A percentile compares a stretch with the other conserved stretches of the same genome.
These are phyloP conservation scores for Nannoperca obscura DNA, from an alignment of 2,797 vertebrate species.

Conservation along the genomic window DNA sequence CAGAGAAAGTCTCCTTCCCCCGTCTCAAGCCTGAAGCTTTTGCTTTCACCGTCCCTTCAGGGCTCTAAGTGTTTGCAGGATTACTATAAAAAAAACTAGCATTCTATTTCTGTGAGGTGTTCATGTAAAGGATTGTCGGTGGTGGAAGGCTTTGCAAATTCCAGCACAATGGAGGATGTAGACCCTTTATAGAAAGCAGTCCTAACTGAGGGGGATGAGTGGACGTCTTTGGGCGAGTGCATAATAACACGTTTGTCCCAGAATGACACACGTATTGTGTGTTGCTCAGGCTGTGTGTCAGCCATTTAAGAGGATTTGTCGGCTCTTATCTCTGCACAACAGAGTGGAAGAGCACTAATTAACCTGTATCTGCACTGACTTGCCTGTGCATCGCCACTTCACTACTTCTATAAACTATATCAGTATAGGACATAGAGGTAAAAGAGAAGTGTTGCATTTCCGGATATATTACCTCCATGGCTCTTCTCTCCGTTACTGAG, in stretches of 20 bases:
- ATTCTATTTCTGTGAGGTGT: conserved; percentile 21
- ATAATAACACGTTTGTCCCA: conserved; percentile 71
- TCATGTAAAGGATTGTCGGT: conserved; percentile 27
- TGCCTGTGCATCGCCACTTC: conserved; percentile 58
- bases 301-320: conserved; percentile 84
- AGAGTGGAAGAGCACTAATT: conserved; percentile 81
- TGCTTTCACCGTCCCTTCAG: conserved; percentile 4
- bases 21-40: conserved; percentile 9
- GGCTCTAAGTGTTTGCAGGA: conserved; percentile 9
- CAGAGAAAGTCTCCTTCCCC: not conserved
- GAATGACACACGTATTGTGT: conserved; percentile 67
- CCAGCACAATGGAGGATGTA: conserved; percentile 57
- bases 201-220: conserved; percentile 55
- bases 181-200: conserved; percentile 49
- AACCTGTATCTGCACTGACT: conserved; percentile 75
- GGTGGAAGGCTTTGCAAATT: conserved; percentile 45
- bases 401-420: conserved; percentile 66
- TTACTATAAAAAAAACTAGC: conserved; percentile 24
- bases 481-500: conserved; percentile 74
- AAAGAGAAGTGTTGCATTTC: conserved; percentile 73
- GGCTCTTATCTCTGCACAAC: conserved; percentile 81
- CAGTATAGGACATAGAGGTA: conserved; percentile 70
- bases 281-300: conserved; percentile 61
- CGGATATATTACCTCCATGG: conserved; percentile 76
- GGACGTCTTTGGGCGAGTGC: conserved; percentile 58